A percentile compares a stretch with the other conserved stretches of the same genome.
Conservation (phyloP, 2,113 vertebrate species). For the Urocitellus parryii region DNA sequence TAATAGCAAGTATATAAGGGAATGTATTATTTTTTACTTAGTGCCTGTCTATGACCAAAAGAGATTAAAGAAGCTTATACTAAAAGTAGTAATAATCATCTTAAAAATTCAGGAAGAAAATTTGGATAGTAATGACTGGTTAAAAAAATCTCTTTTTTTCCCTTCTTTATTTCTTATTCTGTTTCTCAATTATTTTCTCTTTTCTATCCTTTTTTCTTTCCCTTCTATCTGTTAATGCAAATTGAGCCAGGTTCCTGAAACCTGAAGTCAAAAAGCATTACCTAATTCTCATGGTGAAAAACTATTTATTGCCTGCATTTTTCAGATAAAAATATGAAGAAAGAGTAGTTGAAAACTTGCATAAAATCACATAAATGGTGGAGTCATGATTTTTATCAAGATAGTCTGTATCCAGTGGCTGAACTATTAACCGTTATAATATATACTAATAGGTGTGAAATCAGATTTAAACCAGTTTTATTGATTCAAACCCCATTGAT, state of each 20-base stretch:
- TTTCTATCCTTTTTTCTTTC: constrained; percentile 12
- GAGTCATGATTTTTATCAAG: constrained; percentile 48
- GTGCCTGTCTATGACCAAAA: constrained; percentile 15
- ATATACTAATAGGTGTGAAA: constrained; percentile 2
- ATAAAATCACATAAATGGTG: constrained; percentile 33
- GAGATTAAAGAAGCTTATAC: constrained; percentile 41
- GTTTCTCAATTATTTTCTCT: constrained; percentile 27
- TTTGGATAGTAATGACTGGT: not conserved
- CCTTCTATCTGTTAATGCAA: constrained; percentile 8
- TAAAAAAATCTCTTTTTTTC: not conserved
- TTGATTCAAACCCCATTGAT: constrained; percentile 22
- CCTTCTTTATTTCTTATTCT: too few species aligned
- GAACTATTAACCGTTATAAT: not conserved
- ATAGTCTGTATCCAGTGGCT: constrained; percentile 39
- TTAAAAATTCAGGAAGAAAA: constrained; percentile 38
- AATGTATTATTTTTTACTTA: constrained; percentile 15
- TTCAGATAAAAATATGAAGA: constrained; percentile 26
- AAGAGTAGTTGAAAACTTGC: not conserved
- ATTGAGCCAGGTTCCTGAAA: constrained; percentile 55
- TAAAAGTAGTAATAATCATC: constrained; percentile 2
- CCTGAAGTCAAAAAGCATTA: constrained; percentile 32
- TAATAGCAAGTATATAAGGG: not conserved
- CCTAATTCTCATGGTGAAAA: constrained; percentile 21
- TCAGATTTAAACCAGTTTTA: constrained; percentile 31
- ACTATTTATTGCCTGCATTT: constrained; percentile 3